Evolutionary conservation across 2,113 vertebrate genomes (phyloP).

Genomic region (Peucedramus taeniatus): DNA sequence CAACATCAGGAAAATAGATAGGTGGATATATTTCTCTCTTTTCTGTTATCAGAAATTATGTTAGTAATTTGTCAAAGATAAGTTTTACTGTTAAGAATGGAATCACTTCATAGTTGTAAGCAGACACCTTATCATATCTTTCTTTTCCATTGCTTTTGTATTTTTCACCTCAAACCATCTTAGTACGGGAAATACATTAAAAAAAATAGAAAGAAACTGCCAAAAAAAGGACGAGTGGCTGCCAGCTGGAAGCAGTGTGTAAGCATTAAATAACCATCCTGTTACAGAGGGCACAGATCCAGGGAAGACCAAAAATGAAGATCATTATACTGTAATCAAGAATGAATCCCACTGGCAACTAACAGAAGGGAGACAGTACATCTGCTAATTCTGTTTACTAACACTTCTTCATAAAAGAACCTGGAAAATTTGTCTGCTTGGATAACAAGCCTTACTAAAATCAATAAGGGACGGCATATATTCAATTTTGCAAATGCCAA

Average conservation of each 20-base stretch:
- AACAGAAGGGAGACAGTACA: neutral
- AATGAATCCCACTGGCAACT: neutral
- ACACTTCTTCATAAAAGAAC: neutral
- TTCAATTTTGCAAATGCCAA: neutral
- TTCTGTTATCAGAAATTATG: neutral
- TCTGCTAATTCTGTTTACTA: slow-evolving; percentile 23
- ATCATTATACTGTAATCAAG: neutral
- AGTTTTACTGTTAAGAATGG: neutral
- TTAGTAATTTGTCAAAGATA: neutral
- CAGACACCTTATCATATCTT: neutral
- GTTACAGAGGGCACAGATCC: neutral
- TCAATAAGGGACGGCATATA: neutral
- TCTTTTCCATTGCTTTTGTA: neutral
- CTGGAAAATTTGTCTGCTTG: neutral
- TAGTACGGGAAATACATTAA: neutral
- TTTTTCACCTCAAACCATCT: neutral
- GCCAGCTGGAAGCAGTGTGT: neutral
- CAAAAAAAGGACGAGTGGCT: neutral
- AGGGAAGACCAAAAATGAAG: slow-evolving; percentile 10
- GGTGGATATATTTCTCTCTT: neutral
- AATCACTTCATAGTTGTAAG: neutral
- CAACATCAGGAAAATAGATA: neutral
- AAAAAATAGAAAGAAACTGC: neutral
- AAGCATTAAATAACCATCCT: slow-evolving; percentile 19
- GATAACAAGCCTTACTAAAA: neutral